These are phyloP conservation scores for Agrotis ipsilon DNA, from an alignment of 2,888 invertebrate genomes.

Conservation along the genomic window DNA sequence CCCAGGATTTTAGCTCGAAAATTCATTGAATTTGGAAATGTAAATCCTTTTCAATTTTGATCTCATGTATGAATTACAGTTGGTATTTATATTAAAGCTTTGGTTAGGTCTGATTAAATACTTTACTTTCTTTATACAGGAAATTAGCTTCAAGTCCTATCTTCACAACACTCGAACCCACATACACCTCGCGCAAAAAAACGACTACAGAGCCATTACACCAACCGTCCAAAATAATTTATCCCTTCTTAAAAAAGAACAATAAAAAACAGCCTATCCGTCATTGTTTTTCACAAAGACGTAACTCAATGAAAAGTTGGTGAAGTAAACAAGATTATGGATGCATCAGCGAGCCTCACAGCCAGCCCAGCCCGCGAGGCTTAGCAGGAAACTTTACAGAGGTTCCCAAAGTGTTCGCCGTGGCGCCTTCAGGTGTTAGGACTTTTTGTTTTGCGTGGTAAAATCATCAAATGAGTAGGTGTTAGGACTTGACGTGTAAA, in stretches of 20 bases:
- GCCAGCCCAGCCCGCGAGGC: conserved; percentile 1
- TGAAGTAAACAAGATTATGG: conserved; percentile 50
- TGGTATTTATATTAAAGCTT: not conserved
- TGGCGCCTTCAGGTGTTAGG: too few relatives aligned
- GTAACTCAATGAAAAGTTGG: conserved; percentile 45
- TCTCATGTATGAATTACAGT: not conserved
- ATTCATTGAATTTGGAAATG: conserved; percentile 18
- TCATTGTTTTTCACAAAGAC: conserved; percentile 15
- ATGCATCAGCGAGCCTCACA: conserved; percentile 34
- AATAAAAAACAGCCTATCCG: not conserved
- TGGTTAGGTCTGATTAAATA: too few relatives aligned
- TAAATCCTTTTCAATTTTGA: not conserved
- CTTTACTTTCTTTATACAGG: too few relatives aligned
- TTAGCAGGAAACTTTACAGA: conserved; percentile 34
- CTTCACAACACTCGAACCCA: too few relatives aligned
- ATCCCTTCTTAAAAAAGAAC: not conserved
- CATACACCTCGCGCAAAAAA: too few relatives aligned
- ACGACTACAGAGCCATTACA: too few relatives aligned
- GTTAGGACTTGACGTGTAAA: too few relatives aligned
- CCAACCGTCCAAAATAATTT: too few relatives aligned
- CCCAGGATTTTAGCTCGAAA: conserved; percentile 15
- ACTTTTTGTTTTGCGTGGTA: too few relatives aligned
- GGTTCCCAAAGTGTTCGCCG: too few relatives aligned
- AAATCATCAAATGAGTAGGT: too few relatives aligned
- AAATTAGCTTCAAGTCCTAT: too few relatives aligned